A percentile compares a stretch with the other conserved stretches of the same genome.
phyloP scores from a whole-genome alignment of 2,888 invertebrate genomes.

The Mythimna loreyi region DNA sequence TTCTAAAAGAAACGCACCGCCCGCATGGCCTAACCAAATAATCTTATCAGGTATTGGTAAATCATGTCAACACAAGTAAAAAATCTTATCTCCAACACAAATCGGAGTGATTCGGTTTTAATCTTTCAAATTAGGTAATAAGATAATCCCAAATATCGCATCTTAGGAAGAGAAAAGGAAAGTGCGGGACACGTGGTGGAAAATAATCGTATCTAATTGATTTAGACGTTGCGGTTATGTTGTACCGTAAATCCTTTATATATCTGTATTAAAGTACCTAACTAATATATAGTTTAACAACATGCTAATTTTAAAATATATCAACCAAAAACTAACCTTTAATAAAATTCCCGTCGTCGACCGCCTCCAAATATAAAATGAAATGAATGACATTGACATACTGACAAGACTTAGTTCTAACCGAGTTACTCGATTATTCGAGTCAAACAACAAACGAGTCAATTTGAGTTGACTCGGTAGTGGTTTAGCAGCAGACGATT shows the following conservation, averaged over 20 bases:
- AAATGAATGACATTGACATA: too few species aligned
- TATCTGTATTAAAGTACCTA: background rate
- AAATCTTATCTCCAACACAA: constrained; percentile 36
- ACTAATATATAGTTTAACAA: background rate
- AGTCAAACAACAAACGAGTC: too few species aligned
- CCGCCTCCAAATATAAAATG: too few species aligned
- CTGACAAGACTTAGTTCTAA: too few species aligned
- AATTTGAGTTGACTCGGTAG: too few species aligned
- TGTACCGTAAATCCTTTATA: background rate
- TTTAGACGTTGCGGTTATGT: background rate
- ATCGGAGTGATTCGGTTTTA: constrained; percentile 31
- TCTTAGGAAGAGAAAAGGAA: background rate
- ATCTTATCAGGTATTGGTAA: constrained; percentile 64
- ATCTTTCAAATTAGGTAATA: background rate
- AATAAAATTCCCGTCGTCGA: too few species aligned
- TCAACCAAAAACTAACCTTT: background rate
- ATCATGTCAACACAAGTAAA: constrained; percentile 27
- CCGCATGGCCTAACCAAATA: constrained; percentile 64
- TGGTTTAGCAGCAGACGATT: too few species aligned
- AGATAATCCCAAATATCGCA: background rate
- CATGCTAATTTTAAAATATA: background rate
- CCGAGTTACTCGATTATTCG: too few species aligned
- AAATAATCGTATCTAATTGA: background rate
- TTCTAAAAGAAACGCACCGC: constrained; percentile 37
- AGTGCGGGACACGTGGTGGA: constrained; percentile 22